These are phyloP conservation scores for Odobenus rosmarus DNA, from an alignment of 2,113 vertebrate species.

Conservation along the genomic window DNA sequence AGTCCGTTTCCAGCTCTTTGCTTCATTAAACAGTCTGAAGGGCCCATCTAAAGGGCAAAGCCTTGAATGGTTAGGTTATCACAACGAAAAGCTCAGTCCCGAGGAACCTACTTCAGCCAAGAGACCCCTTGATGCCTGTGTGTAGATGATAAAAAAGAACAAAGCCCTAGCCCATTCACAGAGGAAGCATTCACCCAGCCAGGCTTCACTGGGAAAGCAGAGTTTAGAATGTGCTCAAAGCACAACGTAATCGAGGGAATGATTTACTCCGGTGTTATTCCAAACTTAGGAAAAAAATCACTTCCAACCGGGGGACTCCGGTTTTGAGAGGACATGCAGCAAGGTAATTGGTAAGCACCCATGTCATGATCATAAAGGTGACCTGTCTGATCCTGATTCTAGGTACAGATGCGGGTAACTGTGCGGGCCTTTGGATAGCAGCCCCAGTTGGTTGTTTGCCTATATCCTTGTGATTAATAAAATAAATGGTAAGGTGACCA, in stretches of 20 bases:
- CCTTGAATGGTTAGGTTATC: slow-evolving; percentile 82
- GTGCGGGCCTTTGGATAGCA: background rate
- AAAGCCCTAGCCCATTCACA: slow-evolving; percentile 78
- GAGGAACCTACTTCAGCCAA: slow-evolving; percentile 73
- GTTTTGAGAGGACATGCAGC: slow-evolving; percentile 72
- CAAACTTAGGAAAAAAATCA: slow-evolving; percentile 44
- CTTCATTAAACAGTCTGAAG: slow-evolving; percentile 85
- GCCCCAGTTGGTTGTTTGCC: background rate
- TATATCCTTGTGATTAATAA: slow-evolving; percentile 65
- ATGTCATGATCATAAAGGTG: slow-evolving; percentile 46
- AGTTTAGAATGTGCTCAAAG: slow-evolving; percentile 68
- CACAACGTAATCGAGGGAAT: slow-evolving; percentile 70
- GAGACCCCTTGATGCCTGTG: slow-evolving; percentile 72
- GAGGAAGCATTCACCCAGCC: slow-evolving; percentile 58
- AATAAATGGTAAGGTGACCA: slow-evolving; percentile 64
- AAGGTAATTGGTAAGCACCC: slow-evolving; percentile 72
- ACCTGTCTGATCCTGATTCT: background rate
- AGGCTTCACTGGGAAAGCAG: slow-evolving; percentile 53
- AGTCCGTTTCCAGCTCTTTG: slow-evolving; percentile 80
- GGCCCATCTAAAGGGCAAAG: slow-evolving; percentile 80
- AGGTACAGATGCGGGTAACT: background rate
- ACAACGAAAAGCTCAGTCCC: slow-evolving; percentile 76
- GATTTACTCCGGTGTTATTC: slow-evolving; percentile 68
- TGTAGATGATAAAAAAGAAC: slow-evolving; percentile 79
- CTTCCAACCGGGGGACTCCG: slow-evolving; percentile 15